Evolutionary conservation across 2,113 vertebrate genomes (phyloP), one percentile per base, ranked within the genome.

Genomic region (Choloepus hoffmanni): DNA sequence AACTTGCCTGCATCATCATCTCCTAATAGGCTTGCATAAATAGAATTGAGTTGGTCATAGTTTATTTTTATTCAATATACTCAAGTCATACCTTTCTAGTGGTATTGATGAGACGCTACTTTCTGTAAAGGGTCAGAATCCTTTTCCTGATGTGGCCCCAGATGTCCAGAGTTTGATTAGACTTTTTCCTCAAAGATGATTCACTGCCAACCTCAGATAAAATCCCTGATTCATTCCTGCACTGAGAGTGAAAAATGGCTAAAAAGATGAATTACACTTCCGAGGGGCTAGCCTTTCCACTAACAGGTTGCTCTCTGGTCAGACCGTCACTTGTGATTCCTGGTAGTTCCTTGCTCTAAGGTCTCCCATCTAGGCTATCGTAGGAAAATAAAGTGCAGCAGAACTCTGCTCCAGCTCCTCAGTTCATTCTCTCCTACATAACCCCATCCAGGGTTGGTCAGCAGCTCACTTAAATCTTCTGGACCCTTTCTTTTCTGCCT

Each of bases 151-250:
- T 28, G 26, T 94, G 43, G 58, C 19, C 77, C 30, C 65, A 58
- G 19, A 58, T 60, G 81, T 87, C 63, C 53, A 92, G 36, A 89
- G 68, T 94, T 95, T 48, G n/a, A 68, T 58, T 73, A 92, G 7
- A 84, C 43, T 89, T 84, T 87, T 83, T 92, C 90, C 88, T 92
- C 76, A 65, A 92, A 94, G 53, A 95, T 95, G 81, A 94, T 55
- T 97, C 77, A 87, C 63, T 94, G 92, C 19, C 45, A 90, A 90
- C 14, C 28, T 87, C 70, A 72, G 58, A 86, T 58, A 96, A 96
- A 93, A 92, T 74, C 65, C 21, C 72, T 96, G 92, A 94, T 90
- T 96, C 89, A 92, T 70, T 88, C 76, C 92, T 90, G 70, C 83
- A 90, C 95, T 60, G 23, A 92, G 95, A 92, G 36, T 65, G 89